Conservation (phyloP, 2,888 invertebrate species). For the Cenopis cana region DNA sequence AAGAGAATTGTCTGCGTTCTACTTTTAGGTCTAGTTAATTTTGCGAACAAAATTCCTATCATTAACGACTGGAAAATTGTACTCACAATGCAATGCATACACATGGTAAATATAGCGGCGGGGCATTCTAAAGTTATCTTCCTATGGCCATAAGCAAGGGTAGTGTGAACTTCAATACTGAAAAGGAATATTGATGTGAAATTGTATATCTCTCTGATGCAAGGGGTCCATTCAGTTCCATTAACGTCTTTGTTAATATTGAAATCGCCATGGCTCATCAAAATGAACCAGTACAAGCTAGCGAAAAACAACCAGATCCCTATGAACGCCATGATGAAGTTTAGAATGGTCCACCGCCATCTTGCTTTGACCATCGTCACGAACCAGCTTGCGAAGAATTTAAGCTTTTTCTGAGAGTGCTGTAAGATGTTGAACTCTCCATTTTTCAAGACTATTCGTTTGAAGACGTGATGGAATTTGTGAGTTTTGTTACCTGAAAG, state of each 20-base stretch:
- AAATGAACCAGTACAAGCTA: slow-evolving; percentile 95
- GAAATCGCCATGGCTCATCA: slow-evolving; percentile 95
- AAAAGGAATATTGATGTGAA: slow-evolving; percentile 98
- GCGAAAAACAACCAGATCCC: slow-evolving; percentile 96
- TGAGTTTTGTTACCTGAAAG: slow-evolving; percentile 49
- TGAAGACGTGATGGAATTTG: slow-evolving; percentile 43
- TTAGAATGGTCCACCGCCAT: slow-evolving; percentile 96
- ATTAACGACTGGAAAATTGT: slow-evolving; percentile 93
- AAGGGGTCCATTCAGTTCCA: slow-evolving; percentile 90
- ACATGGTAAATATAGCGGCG: slow-evolving; percentile 97
- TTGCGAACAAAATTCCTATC: slow-evolving; percentile 97
- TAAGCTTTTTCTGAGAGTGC: slow-evolving; percentile 83
- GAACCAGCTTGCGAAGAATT: slow-evolving; percentile 91
- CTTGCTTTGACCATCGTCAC: slow-evolving; percentile 92
- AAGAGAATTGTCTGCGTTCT: slow-evolving; percentile 97
- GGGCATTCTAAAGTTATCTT: slow-evolving; percentile 97
- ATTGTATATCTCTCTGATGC: slow-evolving; percentile 93
- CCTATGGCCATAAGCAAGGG: slow-evolving; percentile 94
- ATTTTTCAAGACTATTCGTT: slow-evolving; percentile 92
- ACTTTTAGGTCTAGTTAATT: slow-evolving; percentile 97
- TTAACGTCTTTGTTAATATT: slow-evolving; percentile 86
- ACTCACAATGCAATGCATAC: slow-evolving; percentile 96
- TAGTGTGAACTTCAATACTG: slow-evolving; percentile 98
- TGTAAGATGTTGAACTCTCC: slow-evolving; percentile 95
- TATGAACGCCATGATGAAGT: slow-evolving; percentile 93